Evolutionary conservation across 2,888 invertebrate genomes (phyloP).

Genomic region (Laothoe populi): DNA sequence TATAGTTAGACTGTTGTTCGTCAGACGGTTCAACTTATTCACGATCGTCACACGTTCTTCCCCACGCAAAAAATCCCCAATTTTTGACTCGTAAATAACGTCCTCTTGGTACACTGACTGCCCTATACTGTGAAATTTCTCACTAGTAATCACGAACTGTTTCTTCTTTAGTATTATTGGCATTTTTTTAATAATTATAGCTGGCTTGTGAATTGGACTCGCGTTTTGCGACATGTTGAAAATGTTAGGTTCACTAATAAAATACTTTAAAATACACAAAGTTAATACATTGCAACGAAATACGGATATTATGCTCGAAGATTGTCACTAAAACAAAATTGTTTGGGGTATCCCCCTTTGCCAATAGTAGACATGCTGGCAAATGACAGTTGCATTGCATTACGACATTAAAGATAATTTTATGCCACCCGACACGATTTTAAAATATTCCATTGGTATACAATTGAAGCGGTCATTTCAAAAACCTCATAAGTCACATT

Average conservation of each 20-base stretch:
- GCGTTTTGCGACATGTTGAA: not conserved
- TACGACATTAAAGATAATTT: not conserved
- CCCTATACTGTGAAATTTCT: slow-evolving; percentile 15
- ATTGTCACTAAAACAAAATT: not conserved
- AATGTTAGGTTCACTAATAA: not conserved
- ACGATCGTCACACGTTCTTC: slow-evolving; percentile 55
- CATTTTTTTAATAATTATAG: not conserved
- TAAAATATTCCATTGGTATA: not conserved
- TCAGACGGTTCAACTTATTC: slow-evolving; percentile 49
- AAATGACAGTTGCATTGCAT: not conserved
- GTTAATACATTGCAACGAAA: not conserved
- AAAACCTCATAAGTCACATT: too few species aligned
- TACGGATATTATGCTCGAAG: not conserved
- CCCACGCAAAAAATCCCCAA: slow-evolving; percentile 57
- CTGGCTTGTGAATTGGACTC: not conserved
- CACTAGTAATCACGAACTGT: not conserved
- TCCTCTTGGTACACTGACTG: slow-evolving; percentile 49
- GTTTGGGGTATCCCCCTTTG: not conserved
- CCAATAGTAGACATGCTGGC: not conserved
- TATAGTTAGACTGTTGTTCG: slow-evolving; percentile 54
- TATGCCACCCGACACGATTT: slow-evolving; percentile 3
- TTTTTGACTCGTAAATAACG: slow-evolving; percentile 50
- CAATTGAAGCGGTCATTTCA: too few species aligned
- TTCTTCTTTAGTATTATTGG: not conserved
- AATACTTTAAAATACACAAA: not conserved